These are phyloP conservation scores for Perognathus longimembris DNA, from an alignment of 2,113 vertebrate species.

Conservation along the genomic window DNA sequence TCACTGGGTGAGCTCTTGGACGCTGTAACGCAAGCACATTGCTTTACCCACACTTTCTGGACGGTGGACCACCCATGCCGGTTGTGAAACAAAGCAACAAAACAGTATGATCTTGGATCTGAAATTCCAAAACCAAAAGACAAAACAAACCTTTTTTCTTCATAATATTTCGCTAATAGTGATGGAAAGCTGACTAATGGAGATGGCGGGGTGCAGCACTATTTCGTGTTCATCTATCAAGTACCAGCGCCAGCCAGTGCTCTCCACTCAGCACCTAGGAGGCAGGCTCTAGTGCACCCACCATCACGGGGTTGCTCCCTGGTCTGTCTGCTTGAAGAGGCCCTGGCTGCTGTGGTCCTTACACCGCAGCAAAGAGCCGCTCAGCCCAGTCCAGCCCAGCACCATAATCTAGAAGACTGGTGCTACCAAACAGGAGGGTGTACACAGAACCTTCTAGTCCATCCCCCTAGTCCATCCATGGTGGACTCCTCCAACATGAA, in stretches of 20 bases:
- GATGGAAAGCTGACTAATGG: neutral
- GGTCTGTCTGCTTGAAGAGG: no score
- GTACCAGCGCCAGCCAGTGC: no score
- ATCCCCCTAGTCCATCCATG: rapidly evolving
- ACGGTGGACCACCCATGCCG: no score
- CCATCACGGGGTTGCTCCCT: no score
- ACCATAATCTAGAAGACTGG: neutral
- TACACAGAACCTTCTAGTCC: neutral
- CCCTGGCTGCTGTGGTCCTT: no score
- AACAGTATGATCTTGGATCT: neutral
- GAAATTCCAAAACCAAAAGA: neutral
- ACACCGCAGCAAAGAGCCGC: no score
- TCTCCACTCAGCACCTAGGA: no score
- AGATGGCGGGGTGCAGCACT: no score
- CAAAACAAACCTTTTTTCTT: neutral
- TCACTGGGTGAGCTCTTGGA: neutral
- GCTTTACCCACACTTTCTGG: no score
- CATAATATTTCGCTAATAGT: neutral
- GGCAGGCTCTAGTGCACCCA: no score
- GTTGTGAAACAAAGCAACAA: neutral
- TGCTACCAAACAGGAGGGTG: no score
- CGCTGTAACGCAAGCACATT: neutral
- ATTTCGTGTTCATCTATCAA: no score
- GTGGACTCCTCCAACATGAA: rapidly evolving
- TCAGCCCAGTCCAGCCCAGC: neutral